Conservation (phyloP, 2,113 vertebrate species). For the Scalopus aquaticus region DNA sequence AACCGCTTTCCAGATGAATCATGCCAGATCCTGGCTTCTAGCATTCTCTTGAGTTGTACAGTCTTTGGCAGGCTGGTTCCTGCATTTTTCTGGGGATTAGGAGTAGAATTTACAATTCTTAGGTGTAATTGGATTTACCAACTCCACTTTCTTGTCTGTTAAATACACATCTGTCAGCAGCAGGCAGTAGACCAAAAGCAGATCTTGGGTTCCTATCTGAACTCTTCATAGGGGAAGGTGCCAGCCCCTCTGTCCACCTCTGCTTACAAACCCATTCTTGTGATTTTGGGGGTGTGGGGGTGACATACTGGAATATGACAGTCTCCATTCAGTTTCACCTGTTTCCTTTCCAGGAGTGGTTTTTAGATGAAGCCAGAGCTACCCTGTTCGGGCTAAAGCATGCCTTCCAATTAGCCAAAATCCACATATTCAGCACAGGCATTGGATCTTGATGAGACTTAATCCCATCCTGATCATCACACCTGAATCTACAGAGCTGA, state of each 20-base stretch:
- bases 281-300: too few relatives aligned
- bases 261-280: not conserved
- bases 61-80: constrained; percentile 20
- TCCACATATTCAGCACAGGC: not conserved
- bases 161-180: not conserved
- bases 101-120: not conserved
- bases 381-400: not conserved
- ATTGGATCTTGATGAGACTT: not conserved
- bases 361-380: not conserved
- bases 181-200: not conserved
- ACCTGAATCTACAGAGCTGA: not conserved
- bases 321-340: not conserved
- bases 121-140: not conserved
- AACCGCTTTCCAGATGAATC: not conserved
- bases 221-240: not conserved
- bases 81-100: not conserved
- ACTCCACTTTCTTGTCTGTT: not conserved
- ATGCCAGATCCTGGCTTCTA: not conserved
- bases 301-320: not conserved
- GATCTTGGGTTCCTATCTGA: not conserved
- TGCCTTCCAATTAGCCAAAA: not conserved
- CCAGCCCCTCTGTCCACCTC: not conserved
- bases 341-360: not conserved
- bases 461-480: not conserved
- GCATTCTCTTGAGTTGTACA: not conserved